Base-by-base conservation (phyloP, 2,797 vertebrate genomes). In the Pseudopleuronectes americanus region DNA sequence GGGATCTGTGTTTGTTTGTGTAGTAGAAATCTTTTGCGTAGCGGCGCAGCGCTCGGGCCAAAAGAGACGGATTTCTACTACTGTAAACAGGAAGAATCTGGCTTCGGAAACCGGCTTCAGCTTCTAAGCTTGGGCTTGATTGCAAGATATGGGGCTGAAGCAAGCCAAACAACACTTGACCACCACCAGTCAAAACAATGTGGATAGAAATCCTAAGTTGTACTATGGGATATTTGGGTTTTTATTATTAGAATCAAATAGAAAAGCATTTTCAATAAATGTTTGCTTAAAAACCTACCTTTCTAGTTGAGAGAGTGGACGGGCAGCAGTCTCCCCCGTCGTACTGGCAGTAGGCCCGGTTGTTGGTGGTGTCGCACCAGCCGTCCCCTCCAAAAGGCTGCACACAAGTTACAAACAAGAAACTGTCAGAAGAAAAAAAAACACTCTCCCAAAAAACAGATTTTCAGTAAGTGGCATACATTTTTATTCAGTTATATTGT, bases 301-400 rank as follows among this genome's bases (percentile, higher is more conserved):
- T 99, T 87, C 88, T 95, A 65, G 96, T 98, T 80, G 97, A 99
- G 59, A 99, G 95, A 0, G 98, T 99, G 62, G 98, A 99, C 12
- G 97, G 94, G 86, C 98, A 99, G 95, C 98, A 99, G 92, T 99
- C 98, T 64, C 98, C 98, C 53, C 97, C 97, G 0, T 99, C 98
- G 0, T 99, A 99, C 82, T 96, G 94, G 92, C 98, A 99, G 90
- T 97, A 99, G 0, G 98, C 98, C 45, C 97, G 87, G 89, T 99
- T 99, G 91, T 99, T 99, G 92, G 97, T 97, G 60, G 96, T 98
- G 88, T 99, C 98, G 43, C 98, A 99, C 97, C 97, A 99, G 60
- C 96, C 97, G 0, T 99, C 98, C 38, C 95, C 97, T 86, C 95
- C 96, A 81, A 99, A 99, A 64, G 98, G 98, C 98, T 99, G 62